These are phyloP conservation scores for Thalassaphorura encarpata DNA, from an alignment of 1,140 invertebrate genomes.

Conservation along the genomic window DNA sequence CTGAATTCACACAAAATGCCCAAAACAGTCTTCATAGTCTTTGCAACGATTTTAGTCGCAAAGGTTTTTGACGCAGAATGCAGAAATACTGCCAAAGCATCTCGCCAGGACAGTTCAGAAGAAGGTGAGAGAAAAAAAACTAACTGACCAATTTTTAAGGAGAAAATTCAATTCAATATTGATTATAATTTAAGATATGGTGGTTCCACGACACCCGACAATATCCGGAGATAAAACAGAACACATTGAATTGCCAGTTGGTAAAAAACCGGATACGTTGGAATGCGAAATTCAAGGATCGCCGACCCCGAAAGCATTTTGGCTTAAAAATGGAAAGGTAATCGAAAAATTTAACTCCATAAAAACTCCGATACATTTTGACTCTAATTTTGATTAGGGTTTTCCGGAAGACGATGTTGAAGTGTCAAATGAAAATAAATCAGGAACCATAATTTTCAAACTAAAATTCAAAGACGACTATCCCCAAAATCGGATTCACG, in stretches of 20 bases:
- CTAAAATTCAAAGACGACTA: too few species aligned
- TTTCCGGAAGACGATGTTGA: not conserved
- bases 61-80: too few species aligned
- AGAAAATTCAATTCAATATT: not conserved
- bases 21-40: too few species aligned
- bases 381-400: not conserved
- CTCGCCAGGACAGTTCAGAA: too few species aligned
- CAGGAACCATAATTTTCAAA: too few species aligned
- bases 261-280: not conserved
- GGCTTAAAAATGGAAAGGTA: constrained; percentile 17
- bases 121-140: too few species aligned
- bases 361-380: not conserved
- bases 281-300: constrained; percentile 13
- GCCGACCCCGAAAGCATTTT: constrained; percentile 14
- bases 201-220: constrained; percentile 18
- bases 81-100: too few species aligned
- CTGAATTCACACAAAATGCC: too few species aligned
- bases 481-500: not conserved
- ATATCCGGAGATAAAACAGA: constrained; percentile 8
- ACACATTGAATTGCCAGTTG: not conserved
- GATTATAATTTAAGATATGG: constrained; percentile 11
- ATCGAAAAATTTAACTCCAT: not conserved
- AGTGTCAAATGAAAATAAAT: too few species aligned
- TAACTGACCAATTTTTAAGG: not conserved
- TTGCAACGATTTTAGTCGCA: too few species aligned